Evolutionary conservation across 1,140 invertebrate species (phyloP).

Genomic region (Microplitis demolitor): DNA sequence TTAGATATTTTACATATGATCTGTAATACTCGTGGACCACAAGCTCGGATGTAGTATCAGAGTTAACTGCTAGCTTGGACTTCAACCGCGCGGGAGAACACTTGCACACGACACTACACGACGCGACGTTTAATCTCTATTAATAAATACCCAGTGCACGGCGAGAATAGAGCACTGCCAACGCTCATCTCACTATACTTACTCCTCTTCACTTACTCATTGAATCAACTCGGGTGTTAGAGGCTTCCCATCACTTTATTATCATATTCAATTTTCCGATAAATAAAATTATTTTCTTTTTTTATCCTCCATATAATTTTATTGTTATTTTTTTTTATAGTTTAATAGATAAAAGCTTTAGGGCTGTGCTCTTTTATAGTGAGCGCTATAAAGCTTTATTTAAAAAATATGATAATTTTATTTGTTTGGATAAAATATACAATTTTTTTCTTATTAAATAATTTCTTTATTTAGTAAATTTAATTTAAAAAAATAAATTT

Average conservation of each 20-base stretch:
- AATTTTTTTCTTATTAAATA: too few species aligned
- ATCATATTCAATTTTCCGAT: background rate
- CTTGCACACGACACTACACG: conserved; percentile 60
- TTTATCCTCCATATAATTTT: background rate
- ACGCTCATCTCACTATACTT: too few species aligned
- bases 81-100: conserved; percentile 48
- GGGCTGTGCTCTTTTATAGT: too few species aligned
- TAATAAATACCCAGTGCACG: conserved; percentile 49
- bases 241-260: background rate
- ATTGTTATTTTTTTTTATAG: background rate
- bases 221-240: conserved; percentile 17
- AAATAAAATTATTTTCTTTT: background rate
- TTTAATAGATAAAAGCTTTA: background rate
- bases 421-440: too few species aligned
- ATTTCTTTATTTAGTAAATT: too few species aligned
- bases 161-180: conserved; percentile 20
- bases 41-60: conserved; percentile 32
- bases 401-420: too few species aligned
- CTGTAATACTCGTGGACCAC: conserved; percentile 32
- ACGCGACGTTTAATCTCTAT: conserved; percentile 61
- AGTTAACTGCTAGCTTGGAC: conserved; percentile 40
- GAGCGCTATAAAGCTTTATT: too few species aligned
- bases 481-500: too few species aligned
- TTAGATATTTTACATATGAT: conserved; percentile 13
- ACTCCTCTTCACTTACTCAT: conserved; percentile 12